These are phyloP conservation scores for Endomychus coccineus DNA, from an alignment of 2,888 invertebrate genomes.

Conservation along the genomic window DNA sequence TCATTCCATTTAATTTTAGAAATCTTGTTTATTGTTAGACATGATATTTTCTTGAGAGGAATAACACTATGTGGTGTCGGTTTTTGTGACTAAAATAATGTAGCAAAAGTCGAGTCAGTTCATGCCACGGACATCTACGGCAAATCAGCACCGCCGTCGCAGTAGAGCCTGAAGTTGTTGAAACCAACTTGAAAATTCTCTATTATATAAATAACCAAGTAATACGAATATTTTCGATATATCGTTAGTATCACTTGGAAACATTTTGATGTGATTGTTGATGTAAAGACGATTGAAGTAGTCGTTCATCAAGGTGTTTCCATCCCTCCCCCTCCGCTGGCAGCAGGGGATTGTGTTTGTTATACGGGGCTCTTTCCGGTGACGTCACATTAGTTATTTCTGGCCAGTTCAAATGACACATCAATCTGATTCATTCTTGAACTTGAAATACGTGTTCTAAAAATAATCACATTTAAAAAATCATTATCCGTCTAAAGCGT, in stretches of 20 bases:
- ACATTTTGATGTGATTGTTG: slow-evolving; percentile 44
- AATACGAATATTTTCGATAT: background rate
- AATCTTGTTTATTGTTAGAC: too few species aligned
- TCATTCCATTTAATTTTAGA: too few species aligned
- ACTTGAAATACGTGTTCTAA: too few species aligned
- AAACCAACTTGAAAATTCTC: too few species aligned
- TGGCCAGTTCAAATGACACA: too few species aligned
- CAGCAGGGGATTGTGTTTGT: slow-evolving; percentile 42
- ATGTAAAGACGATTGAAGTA: slow-evolving; percentile 41
- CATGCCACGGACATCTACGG: slow-evolving; percentile 29
- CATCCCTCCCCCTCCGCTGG: slow-evolving; percentile 35
- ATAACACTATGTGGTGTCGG: too few species aligned
- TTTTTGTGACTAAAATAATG: slow-evolving; percentile 1
- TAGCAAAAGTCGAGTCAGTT: slow-evolving; percentile 18
- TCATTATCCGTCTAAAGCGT: too few species aligned
- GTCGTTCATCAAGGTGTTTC: slow-evolving; percentile 49
- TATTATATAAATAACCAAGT: background rate
- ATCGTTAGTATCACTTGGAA: slow-evolving; percentile 33
- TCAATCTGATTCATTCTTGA: too few species aligned
- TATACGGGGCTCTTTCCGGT: slow-evolving; percentile 32
- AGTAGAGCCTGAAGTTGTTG: too few species aligned
- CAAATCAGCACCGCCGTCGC: slow-evolving; percentile 33
- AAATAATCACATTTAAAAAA: too few species aligned
- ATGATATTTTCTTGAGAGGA: too few species aligned
- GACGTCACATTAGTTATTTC: slow-evolving; percentile 11